Evolutionary conservation across 2,113 vertebrate genomes (phyloP), one percentile per base, ranked within the genome.

Genomic region (Bubo bubo): DNA sequence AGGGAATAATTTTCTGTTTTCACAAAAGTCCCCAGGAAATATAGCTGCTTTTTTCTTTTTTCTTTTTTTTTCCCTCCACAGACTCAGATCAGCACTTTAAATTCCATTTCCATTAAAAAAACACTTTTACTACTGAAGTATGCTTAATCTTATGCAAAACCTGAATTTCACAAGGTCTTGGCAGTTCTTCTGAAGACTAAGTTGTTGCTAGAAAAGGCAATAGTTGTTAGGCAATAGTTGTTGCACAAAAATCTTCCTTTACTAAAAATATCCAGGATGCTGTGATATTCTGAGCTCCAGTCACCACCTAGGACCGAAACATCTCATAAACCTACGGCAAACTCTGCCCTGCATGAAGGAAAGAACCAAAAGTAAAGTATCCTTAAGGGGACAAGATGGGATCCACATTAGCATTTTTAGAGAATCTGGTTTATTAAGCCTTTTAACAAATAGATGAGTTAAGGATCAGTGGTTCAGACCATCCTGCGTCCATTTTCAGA

Each of bases 261-360:
- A 35, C 86, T 82, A 81, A 93, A 93, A 95, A 89, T 91, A 96
- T 10, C 73, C 56, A 4, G 41, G 60, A 26, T 55, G 14, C 30
- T 72, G 83, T 66, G 86, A 92, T 93, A 88, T 79, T 94, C 95
- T 86, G 86, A 68, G 89, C 84, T 79, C 80, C 73, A 84, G 88
- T 20, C 86, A 52, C 79, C 94, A 95, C 67, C 82, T 77, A 86
- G 79, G 88, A 87, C 66, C 3, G 6, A 1, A 64, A 80, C 1
- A 59, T 56, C 79, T 75, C 89, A 70, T 66, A 58, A 89, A 79
- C 73, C 91, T 56, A 64, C 58, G 72, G 84, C 84, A 93, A 82
- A 68, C 39, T 27, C 72, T 75, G 66, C 8, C 58, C 75, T 73
- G 39, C 62, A 22, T 0, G 12, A 30, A 84, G 50, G 9, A 14